phyloP scores from a whole-genome alignment of 2,113 vertebrate genomes.

The Lophotis ruficrista region DNA sequence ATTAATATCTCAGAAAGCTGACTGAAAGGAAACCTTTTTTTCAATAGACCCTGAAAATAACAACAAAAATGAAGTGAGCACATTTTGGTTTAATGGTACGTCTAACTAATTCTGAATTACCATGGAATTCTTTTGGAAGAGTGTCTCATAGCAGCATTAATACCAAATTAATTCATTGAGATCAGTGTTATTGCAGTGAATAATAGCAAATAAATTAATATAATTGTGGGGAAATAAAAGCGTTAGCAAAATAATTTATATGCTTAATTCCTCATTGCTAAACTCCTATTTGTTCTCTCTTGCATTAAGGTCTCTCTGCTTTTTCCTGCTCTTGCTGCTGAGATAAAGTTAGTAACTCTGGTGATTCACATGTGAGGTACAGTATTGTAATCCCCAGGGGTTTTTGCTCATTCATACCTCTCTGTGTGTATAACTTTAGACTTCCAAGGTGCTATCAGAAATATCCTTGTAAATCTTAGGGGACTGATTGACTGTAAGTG shows the following conservation, averaged over 20 bases:
- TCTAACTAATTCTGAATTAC: constrained; percentile 64
- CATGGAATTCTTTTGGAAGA: constrained; percentile 11
- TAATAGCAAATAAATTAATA: constrained; percentile 54
- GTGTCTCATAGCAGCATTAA: not conserved
- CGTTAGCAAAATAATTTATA: constrained; percentile 39
- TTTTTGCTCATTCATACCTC: not conserved
- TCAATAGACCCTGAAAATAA: not conserved
- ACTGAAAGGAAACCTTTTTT: constrained; percentile 23
- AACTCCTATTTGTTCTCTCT: not conserved
- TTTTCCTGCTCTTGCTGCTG: not conserved
- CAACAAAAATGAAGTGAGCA: not conserved
- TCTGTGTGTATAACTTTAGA: not conserved
- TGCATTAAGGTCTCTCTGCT: not conserved
- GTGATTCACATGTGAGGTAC: not conserved
- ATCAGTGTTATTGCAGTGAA: constrained; percentile 36
- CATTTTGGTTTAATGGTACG: constrained; percentile 36
- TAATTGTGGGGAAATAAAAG: constrained; percentile 37
- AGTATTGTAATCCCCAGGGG: not conserved
- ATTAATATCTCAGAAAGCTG: constrained; percentile 34
- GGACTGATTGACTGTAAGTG: not conserved
- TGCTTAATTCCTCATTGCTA: not conserved
- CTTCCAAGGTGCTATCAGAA: not conserved
- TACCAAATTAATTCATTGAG: constrained; percentile 43
- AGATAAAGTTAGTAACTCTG: not conserved
- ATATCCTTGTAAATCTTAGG: not conserved